These are phyloP conservation scores for Odontocolon sp. DNA, from an alignment of 2,888 invertebrate species.

Conservation along the genomic window DNA sequence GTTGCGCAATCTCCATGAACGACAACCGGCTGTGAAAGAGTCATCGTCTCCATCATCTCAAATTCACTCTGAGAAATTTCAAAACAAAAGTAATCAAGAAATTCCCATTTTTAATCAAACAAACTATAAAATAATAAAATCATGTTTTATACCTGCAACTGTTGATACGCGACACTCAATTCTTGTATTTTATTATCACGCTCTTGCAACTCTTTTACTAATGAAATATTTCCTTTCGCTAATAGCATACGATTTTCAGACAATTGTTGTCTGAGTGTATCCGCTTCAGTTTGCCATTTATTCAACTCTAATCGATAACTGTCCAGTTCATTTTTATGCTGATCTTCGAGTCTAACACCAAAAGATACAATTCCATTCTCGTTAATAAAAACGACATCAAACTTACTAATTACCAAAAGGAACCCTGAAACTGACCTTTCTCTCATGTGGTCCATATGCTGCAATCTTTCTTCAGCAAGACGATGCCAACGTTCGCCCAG, in stretches of 20 bases:
- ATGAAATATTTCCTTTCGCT: conserved; percentile 76
- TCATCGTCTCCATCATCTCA: conserved; percentile 70
- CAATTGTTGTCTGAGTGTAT: conserved; percentile 79
- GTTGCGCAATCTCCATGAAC: conserved; percentile 62
- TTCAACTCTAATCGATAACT: conserved; percentile 85
- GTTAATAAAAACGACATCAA: not conserved
- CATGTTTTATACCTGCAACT: conserved; percentile 74
- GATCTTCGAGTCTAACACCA: conserved; percentile 82
- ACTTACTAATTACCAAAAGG: not conserved
- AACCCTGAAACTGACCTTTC: conserved; percentile 74
- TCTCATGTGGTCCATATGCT: conserved; percentile 85
- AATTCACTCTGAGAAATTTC: conserved; percentile 74
- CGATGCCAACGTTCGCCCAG: conserved; percentile 86
- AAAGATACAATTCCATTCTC: conserved; percentile 10
- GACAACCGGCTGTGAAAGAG: conserved; percentile 63
- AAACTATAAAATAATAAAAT: not conserved
- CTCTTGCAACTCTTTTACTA: conserved; percentile 79
- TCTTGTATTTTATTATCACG: conserved; percentile 82
- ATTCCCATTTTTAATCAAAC: not conserved
- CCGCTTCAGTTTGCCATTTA: conserved; percentile 84
- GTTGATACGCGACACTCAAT: conserved; percentile 78
- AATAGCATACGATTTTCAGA: conserved; percentile 78
- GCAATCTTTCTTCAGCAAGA: conserved; percentile 85
- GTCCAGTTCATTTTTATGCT: conserved; percentile 85
- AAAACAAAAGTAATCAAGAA: not conserved